These are phyloP conservation scores for Sialis fuliginosa DNA, from an alignment of 2,888 invertebrate species.

Conservation along the genomic window DNA sequence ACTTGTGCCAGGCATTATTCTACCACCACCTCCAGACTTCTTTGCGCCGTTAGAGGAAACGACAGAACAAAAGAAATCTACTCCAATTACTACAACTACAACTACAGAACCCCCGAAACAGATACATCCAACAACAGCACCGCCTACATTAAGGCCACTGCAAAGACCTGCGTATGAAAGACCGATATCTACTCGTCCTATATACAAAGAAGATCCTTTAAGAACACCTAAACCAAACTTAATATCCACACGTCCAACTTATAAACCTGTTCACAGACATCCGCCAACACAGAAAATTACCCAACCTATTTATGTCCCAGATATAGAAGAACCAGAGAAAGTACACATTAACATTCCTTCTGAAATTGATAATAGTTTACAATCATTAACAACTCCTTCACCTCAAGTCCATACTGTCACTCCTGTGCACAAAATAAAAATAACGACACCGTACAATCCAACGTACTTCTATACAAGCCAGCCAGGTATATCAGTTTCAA, in stretches of 20 bases:
- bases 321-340: conserved; percentile 2
- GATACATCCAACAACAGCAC: not conserved
- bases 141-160: not conserved
- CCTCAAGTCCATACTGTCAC: not conserved
- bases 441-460: not conserved
- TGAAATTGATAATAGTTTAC: not conserved
- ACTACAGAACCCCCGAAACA: conserved; percentile 21
- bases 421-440: not conserved
- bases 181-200: no score
- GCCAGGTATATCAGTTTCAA: not conserved
- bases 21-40: conserved; percentile 78
- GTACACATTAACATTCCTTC: not conserved
- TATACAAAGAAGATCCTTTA: no score
- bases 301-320: conserved; percentile 4
- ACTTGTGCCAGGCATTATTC: conserved; percentile 70
- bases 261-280: not conserved
- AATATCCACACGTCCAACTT: not conserved
- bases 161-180: not conserved
- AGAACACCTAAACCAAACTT: no score
- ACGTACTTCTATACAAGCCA: not conserved
- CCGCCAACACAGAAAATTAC: not conserved
- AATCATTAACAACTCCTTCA: not conserved
- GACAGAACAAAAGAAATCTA: conserved; percentile 1
- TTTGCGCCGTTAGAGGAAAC: conserved; percentile 47
- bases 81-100: conserved; percentile 23